These are phyloP conservation scores for Merluccius polli DNA, from an alignment of 2,797 vertebrate genomes.

Conservation along the genomic window DNA sequence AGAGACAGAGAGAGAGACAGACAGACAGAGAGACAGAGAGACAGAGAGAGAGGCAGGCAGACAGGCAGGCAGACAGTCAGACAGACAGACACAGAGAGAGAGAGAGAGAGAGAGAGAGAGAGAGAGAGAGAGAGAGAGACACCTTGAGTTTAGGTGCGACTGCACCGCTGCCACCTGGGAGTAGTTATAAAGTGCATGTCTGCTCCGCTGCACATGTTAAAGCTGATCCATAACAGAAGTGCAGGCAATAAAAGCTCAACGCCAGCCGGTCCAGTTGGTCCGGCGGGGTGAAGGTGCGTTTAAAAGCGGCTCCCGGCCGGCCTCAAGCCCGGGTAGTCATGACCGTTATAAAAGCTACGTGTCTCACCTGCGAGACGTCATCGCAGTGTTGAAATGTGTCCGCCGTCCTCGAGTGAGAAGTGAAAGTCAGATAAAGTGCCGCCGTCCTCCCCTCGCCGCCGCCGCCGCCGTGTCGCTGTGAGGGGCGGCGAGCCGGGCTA, in stretches of 20 bases:
- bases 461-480: slow-evolving; percentile 31
- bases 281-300: background rate
- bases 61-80: too few species aligned
- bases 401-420: slow-evolving; percentile 50
- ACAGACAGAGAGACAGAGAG: too few species aligned
- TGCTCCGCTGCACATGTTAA: background rate
- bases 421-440: slow-evolving; percentile 27
- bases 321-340: background rate
- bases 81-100: too few species aligned
- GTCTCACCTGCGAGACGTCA: slow-evolving; percentile 84
- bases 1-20: too few species aligned
- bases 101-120: too few species aligned
- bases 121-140: too few species aligned
- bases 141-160: background rate
- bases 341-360: background rate
- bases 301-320: background rate
- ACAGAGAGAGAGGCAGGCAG: background rate
- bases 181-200: background rate
- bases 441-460: slow-evolving; percentile 22
- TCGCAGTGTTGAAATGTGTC: slow-evolving; percentile 66
- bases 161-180: background rate
- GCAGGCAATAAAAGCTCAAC: background rate
- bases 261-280: background rate
- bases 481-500: background rate
- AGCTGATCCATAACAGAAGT: background rate